Conservation (phyloP, 2,888 invertebrate species). For the Oligia strigilis region DNA sequence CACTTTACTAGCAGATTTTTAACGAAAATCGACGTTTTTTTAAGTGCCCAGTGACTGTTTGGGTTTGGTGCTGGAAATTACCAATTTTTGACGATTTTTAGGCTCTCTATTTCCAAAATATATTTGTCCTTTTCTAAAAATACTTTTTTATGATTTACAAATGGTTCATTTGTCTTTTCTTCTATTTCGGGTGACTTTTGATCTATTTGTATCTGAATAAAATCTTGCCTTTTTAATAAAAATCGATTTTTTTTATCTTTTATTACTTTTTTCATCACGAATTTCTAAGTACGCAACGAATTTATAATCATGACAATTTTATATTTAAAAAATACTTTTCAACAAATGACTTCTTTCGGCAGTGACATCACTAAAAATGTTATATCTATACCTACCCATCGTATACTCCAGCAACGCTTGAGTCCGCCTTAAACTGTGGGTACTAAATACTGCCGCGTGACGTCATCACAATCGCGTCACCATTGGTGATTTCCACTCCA, state of each 20-base stretch:
- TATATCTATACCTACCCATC: constrained; percentile 44
- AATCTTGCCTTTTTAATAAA: neutral
- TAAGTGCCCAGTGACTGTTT: constrained; percentile 62
- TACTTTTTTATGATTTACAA: constrained; percentile 1
- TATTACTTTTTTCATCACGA: neutral
- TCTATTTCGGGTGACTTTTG: constrained; percentile 39
- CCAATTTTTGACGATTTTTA: constrained; percentile 15
- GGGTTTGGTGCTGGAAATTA: constrained; percentile 43
- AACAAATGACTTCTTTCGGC: constrained; percentile 9
- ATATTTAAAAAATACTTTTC: neutral
- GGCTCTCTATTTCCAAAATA: constrained; percentile 42
- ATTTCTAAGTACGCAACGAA: constrained; percentile 19
- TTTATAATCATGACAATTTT: constrained; percentile 45
- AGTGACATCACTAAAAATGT: constrained; percentile 30
- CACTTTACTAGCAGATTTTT: constrained; percentile 58
- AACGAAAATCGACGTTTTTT: constrained; percentile 39
- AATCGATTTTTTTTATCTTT: neutral
- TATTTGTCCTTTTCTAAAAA: neutral
- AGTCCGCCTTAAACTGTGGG: constrained; percentile 59
- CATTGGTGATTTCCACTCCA: constrained; percentile 35
- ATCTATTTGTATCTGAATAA: constrained; percentile 23
- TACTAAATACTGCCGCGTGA: constrained; percentile 40
- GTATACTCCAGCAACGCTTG: constrained; percentile 45
- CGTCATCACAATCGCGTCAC: constrained; percentile 34
- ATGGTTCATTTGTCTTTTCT: constrained; percentile 47